Conservation (phyloP, 1,140 invertebrate species). For the Drosophila busckii region DNA sequence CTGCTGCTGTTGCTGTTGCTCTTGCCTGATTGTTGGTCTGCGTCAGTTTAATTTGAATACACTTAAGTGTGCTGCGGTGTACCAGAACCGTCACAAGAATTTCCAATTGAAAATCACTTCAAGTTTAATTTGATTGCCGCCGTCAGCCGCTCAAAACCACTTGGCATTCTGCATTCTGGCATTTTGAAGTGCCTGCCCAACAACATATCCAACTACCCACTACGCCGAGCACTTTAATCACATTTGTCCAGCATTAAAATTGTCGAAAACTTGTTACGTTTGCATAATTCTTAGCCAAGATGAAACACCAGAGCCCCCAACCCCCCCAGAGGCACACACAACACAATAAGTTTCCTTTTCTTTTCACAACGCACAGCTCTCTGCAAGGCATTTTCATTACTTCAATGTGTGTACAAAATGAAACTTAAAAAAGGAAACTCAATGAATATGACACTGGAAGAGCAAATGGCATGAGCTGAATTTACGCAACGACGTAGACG, state of each 20-base stretch:
- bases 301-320: too few species aligned
- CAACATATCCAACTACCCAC: neutral
- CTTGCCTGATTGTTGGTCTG: slow-evolving; percentile 45
- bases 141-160: slow-evolving; percentile 20
- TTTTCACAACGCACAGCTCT: too few species aligned
- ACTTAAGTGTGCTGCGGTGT: slow-evolving; percentile 73
- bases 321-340: too few species aligned
- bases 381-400: too few species aligned
- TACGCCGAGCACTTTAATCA: slow-evolving; percentile 72
- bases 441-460: too few species aligned
- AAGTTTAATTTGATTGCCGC: slow-evolving; percentile 74
- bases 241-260: slow-evolving; percentile 63
- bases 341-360: too few species aligned
- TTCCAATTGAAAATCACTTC: slow-evolving; percentile 76
- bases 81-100: slow-evolving; percentile 66
- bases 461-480: too few species aligned
- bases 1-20: slow-evolving; percentile 30
- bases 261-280: slow-evolving; percentile 56
- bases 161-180: slow-evolving; percentile 6
- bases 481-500: too few species aligned
- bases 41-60: slow-evolving; percentile 76
- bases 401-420: too few species aligned
- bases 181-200: neutral
- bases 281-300: slow-evolving; percentile 49
- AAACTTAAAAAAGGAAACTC: too few species aligned